Base-by-base conservation (phyloP, 2,113 vertebrate genomes). In the Dromiciops gliroides region DNA sequence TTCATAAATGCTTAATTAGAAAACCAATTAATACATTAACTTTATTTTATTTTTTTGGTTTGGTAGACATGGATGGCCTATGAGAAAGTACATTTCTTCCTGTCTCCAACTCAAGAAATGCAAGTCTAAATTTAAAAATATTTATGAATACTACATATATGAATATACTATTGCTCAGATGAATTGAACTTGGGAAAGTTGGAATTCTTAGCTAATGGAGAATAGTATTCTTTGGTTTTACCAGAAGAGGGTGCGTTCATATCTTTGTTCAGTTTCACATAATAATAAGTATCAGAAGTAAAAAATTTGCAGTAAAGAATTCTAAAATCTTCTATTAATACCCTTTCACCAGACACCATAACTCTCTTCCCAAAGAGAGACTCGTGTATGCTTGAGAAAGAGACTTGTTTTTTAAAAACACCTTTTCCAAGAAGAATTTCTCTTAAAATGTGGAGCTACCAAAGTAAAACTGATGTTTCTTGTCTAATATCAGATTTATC, bases 211-310 rank as follows among this genome's bases (percentile, higher is more conserved):
- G 89, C 48, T 48, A 90, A 90, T 53, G 24, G 9, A 48, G 2
- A 48, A 83, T 51, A 95, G 48, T 53, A 67, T 51, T 93, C n/a
- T 95, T 96, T 31, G 89, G 93, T 95, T 93, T 51, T 90, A 51
- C 97, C 91, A 96, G 53, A 91, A 97, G 96, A 97, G 92, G 93
- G 93, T 90, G 48, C 93, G 60, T 92, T 96, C 95, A 91, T 88
- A 96, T 90, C 50, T 92, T 95, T 48, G 60, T 89, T 10, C 50
- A 48, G 12, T 90, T 90, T 90, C 28, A 90, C 48, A 31, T 48
- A 48, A 50, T 83, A 83, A 19, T 83, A 44, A 44, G 23, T 50
- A 26, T 50, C 4, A 90, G 24, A 48, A 90, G 14, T 83, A n/a
- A 97, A 60, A 3, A n/a, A 83, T 92, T 97, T 91, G 83, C 28